Base-by-base conservation (phyloP, 2,113 vertebrate genomes). In the Melierax canorus region DNA sequence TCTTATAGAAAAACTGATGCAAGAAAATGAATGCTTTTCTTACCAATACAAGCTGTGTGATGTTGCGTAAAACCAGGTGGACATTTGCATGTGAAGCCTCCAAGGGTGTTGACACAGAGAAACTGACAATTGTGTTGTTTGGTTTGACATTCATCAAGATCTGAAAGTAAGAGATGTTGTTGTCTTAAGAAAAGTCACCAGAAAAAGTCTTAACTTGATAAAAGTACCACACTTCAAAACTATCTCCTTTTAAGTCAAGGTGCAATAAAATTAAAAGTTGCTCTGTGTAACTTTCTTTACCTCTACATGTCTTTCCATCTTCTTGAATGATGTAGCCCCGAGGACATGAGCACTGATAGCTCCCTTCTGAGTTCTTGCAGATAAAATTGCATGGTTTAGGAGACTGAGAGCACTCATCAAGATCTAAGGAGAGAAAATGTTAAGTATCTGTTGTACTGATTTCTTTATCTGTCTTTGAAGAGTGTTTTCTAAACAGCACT, bases 341-440 rank as follows among this genome's bases (percentile, higher is more conserved):
- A 2, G 98, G 99, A 78, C 99, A 99, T 0, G 98, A 99, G 76
- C 98, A 99, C 58, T 98, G 97, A 75, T 98, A 99, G 86, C 98
- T 99, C 39, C 99, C 99, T 85, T 99, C 98, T 0, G 96, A 96
- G 90, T 99, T 99, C 95, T 98, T 99, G 97, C 99, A 99, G 95
- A 99, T 98, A 83, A 99, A 99, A 97, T 99, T 99, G 97, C 99
- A 99, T 2, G 99, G 99, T 72, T 99, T 99, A 3, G 99, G 99
- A 90, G 99, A 99, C 96, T 99, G 98, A 18, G 96, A 94, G 53
- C 98, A 99, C 74, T 99, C 99, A 96, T 99, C 99, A 68, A 99
- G 96, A 88, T 99, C 99, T 99, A 87, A 67, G 6, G 3, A 76
- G 56, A 87, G 36, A 58, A 93, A 92, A 29, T 8, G 24, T 12